Conservation (phyloP, 2,113 vertebrate genomes). For the Aspidoscelis tigris region DNA sequence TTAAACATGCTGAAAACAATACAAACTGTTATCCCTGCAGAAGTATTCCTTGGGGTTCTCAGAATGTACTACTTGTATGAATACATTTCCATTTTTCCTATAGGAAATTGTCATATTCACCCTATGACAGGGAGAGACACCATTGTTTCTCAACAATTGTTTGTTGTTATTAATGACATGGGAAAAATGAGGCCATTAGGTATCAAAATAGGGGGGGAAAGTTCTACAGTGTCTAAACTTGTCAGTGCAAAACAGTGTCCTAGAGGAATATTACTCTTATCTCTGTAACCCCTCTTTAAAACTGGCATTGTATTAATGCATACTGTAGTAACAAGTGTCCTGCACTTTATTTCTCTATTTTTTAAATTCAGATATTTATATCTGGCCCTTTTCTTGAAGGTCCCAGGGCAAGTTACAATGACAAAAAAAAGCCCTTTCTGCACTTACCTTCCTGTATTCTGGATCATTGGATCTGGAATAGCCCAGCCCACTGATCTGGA, state of each 20-base stretch:
- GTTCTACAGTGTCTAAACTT: background rate
- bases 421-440: no score
- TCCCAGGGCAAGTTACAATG: no score
- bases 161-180: background rate
- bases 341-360: no score
- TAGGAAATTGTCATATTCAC: slow-evolving; percentile 8
- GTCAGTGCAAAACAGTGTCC: background rate
- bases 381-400: no score
- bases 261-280: background rate
- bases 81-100: slow-evolving; percentile 13
- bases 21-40: background rate
- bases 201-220: background rate
- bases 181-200: background rate
- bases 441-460: no score
- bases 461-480: no score
- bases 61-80: background rate
- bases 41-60: background rate
- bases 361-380: no score
- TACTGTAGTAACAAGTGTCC: no score
- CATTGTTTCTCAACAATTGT: background rate
- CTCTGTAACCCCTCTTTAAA: background rate
- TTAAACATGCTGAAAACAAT: background rate
- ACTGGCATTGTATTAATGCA: no score
- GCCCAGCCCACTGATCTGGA: no score
- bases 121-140: background rate